Evolutionary conservation across 1,140 invertebrate species (phyloP).

Genomic region (Halictus rubicundus): DNA sequence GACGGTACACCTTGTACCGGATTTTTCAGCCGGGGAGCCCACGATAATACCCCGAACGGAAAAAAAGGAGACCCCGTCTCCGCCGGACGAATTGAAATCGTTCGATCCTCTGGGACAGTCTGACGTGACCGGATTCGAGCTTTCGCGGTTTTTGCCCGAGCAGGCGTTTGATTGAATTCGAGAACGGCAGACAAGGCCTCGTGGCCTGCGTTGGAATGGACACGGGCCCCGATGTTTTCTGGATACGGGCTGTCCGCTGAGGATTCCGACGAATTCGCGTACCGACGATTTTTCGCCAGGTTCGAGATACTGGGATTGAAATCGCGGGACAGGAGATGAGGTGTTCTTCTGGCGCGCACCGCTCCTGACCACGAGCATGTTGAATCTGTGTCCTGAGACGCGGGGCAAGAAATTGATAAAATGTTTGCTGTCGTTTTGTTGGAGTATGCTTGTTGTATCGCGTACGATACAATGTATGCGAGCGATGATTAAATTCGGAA

Average conservation of each 20-base stretch:
- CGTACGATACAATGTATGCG: background rate
- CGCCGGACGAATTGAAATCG: constrained; percentile 39
- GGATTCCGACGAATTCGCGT: background rate
- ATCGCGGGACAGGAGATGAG: background rate
- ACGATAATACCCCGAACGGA: constrained; percentile 5
- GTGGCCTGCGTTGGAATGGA: background rate
- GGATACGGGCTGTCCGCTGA: background rate
- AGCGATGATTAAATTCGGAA: no score
- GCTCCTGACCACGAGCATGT: no score
- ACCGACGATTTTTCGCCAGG: background rate
- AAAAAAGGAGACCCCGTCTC: background rate
- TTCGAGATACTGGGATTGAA: background rate
- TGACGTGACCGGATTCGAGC: constrained; percentile 35
- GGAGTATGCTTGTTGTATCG: background rate
- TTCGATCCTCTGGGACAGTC: constrained; percentile 31
- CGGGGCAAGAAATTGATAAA: no score
- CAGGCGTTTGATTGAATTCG: constrained; percentile 30
- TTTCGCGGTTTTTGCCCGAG: constrained; percentile 14
- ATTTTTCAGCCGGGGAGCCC: constrained; percentile 34
- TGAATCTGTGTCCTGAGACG: no score
- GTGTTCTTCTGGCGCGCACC: background rate
- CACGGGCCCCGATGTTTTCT: constrained; percentile 2
- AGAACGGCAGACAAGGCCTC: background rate
- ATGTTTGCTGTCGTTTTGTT: no score
- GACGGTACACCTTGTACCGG: constrained; percentile 39